Conservation (phyloP, 2,888 invertebrate genomes). For the Drosophila diplacantha region DNA sequence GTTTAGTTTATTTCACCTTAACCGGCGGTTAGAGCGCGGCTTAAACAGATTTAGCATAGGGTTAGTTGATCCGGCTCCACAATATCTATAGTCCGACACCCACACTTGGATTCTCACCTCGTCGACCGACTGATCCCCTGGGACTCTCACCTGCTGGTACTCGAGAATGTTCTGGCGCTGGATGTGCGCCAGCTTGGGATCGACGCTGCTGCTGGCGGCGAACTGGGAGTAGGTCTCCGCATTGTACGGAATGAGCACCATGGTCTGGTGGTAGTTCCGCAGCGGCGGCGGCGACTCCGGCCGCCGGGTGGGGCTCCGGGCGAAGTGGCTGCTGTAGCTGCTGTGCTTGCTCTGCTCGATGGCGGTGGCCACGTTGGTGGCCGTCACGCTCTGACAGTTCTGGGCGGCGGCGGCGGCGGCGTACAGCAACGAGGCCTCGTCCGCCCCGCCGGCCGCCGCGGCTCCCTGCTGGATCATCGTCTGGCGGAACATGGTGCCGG, state of each 20-base stretch:
- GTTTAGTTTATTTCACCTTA: neutral
- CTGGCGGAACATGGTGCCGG: conserved; percentile 76
- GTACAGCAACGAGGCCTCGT: conserved; percentile 76
- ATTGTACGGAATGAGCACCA: conserved; percentile 84
- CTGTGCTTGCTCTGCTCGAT: conserved; percentile 72
- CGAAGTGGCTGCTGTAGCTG: conserved; percentile 77
- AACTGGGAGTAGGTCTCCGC: conserved; percentile 78
- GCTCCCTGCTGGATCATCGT: conserved; percentile 75
- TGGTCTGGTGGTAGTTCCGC: conserved; percentile 83
- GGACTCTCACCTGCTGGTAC: conserved; percentile 76
- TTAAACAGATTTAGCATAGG: neutral
- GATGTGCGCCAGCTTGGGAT: conserved; percentile 75
- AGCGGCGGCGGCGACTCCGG: conserved; percentile 86
- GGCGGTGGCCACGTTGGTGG: conserved; percentile 50
- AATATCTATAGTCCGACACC: neutral
- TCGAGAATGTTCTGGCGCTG: conserved; percentile 77
- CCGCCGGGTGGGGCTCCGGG: conserved; percentile 78
- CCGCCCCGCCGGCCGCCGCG: conserved; percentile 43
- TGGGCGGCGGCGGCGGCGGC: conserved; percentile 64
- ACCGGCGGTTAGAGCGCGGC: neutral
- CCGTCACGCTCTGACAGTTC: conserved; percentile 75
- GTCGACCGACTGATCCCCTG: conserved; percentile 2
- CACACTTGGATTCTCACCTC: conserved; percentile 10
- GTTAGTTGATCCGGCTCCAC: conserved; percentile 1
- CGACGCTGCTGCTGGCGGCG: conserved; percentile 74